Evolutionary conservation across 2,888 invertebrate genomes (phyloP).

Genomic region (Oscheius onirici): DNA sequence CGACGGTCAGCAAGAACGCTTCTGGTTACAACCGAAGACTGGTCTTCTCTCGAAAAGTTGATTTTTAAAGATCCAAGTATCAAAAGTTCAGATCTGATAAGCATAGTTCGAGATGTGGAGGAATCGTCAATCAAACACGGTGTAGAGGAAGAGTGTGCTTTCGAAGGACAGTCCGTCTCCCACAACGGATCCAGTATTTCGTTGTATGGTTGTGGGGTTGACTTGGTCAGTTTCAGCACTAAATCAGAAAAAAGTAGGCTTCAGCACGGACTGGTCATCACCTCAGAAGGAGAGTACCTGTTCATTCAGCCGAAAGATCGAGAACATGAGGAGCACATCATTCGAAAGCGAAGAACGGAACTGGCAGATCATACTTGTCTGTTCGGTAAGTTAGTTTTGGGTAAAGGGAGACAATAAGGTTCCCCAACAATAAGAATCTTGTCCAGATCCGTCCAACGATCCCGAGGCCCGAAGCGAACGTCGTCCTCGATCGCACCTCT

Average conservation of each 20-base stretch:
- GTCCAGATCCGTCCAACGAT: conserved; percentile 54
- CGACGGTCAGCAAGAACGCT: conserved; percentile 21
- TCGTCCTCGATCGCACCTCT: neutral
- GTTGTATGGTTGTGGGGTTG: conserved; percentile 57
- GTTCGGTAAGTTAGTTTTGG: conserved; percentile 40
- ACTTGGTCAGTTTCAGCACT: conserved; percentile 42
- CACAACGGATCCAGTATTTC: conserved; percentile 49
- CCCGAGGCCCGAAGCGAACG: conserved; percentile 51
- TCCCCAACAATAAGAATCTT: conserved; percentile 6
- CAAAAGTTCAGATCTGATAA: conserved; percentile 35
- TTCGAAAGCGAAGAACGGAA: conserved; percentile 52
- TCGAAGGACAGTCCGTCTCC: conserved; percentile 43
- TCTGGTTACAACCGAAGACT: conserved; percentile 23
- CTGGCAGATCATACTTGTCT: conserved; percentile 50
- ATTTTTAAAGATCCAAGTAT: neutral
- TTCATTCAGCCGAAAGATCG: conserved; percentile 52
- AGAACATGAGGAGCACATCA: conserved; percentile 41
- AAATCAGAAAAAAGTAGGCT: neutral
- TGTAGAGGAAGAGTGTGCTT: conserved; percentile 52
- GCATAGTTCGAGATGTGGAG: conserved; percentile 37
- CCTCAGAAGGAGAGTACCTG: conserved; percentile 49
- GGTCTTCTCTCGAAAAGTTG: conserved; percentile 10
- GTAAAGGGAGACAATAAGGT: neutral
- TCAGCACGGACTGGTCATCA: conserved; percentile 60
- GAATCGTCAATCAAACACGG: conserved; percentile 29